These are phyloP conservation scores for Rhyacophila evoluta DNA, from an alignment of 2,888 invertebrate genomes.

Conservation along the genomic window DNA sequence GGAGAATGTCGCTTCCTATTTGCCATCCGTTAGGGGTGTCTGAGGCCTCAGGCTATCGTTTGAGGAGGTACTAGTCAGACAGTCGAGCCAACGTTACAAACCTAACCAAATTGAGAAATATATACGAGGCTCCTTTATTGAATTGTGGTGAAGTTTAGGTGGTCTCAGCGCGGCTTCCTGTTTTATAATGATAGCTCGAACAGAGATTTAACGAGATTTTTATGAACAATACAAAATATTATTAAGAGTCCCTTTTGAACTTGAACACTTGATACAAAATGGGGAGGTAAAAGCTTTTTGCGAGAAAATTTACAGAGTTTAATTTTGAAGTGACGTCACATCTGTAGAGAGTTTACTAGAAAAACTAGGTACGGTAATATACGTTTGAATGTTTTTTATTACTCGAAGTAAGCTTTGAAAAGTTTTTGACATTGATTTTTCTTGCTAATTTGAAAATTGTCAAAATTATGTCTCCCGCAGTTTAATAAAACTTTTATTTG, in stretches of 20 bases:
- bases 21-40: conserved; percentile 45
- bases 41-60: conserved; percentile 43
- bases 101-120: conserved; percentile 24
- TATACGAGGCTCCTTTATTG: conserved; percentile 9
- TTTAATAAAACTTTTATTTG: no score
- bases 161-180: not conserved
- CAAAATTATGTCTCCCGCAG: no score
- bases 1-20: conserved; percentile 34
- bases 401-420: no score
- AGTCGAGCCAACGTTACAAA: conserved; percentile 2
- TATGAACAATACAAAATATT: not conserved
- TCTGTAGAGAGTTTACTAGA: no score
- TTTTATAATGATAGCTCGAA: conserved; percentile 7
- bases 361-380: no score
- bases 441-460: no score
- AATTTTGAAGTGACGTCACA: no score
- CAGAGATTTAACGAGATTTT: conserved; percentile 6
- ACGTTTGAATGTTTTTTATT: no score
- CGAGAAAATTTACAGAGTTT: no score
- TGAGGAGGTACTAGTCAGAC: conserved; percentile 31
- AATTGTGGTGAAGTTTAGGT: conserved; percentile 4
- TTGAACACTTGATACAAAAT: not conserved
- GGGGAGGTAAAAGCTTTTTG: no score
- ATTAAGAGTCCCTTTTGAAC: not conserved
- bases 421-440: no score